Evolutionary conservation across 2,888 invertebrate species (phyloP).

Genomic region (Neoscelio sp.): DNA sequence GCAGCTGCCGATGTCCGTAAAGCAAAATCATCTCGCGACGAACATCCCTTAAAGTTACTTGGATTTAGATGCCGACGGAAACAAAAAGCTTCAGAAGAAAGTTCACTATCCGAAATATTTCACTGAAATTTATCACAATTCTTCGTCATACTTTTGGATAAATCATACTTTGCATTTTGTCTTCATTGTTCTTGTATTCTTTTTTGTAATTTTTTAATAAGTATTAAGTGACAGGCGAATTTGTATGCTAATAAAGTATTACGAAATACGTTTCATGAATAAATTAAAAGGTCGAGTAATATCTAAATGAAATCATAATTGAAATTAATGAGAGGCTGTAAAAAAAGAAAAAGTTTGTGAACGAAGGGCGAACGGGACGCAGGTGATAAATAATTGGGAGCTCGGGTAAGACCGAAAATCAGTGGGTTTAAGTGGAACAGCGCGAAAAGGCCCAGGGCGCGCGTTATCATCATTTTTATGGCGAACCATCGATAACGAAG

Average conservation of each 20-base stretch:
- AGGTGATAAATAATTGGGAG: slow-evolving; percentile 39
- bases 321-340: slow-evolving; percentile 33
- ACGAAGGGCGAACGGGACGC: background rate
- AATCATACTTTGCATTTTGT: too few species aligned
- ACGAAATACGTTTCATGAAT: slow-evolving; percentile 47
- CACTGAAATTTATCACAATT: too few species aligned
- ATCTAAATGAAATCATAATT: slow-evolving; percentile 59
- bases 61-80: too few species aligned
- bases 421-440: slow-evolving; percentile 47
- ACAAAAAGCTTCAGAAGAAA: too few species aligned
- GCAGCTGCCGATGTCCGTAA: background rate
- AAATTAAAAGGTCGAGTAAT: slow-evolving; percentile 43
- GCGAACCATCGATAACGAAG: slow-evolving; percentile 36
- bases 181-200: too few species aligned
- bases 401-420: slow-evolving; percentile 56
- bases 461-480: slow-evolving; percentile 38
- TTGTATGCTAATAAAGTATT: slow-evolving; percentile 58
- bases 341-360: background rate
- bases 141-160: too few species aligned
- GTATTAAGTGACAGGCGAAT: slow-evolving; percentile 51
- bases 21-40: too few species aligned
- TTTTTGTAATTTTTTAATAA: too few species aligned
- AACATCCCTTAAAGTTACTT: too few species aligned
- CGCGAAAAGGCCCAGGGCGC: slow-evolving; percentile 33
- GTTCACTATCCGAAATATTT: too few species aligned